A percentile compares a stretch with the other conserved stretches of the same genome.
Conservation (phyloP, 2,888 invertebrate genomes). For the Nesidiocoris tenuis region DNA sequence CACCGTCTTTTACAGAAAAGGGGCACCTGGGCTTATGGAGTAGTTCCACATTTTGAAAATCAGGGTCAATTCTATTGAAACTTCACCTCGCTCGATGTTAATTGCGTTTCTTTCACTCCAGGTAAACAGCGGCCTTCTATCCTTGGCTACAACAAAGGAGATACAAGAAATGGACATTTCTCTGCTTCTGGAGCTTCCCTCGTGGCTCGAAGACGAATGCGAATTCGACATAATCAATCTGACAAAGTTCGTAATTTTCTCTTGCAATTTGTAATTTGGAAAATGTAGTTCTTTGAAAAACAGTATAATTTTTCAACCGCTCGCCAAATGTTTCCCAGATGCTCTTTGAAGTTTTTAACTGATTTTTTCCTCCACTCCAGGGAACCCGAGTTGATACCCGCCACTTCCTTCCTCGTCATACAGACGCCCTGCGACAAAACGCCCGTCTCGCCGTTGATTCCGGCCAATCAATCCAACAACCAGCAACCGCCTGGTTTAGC, state of each 20-base stretch:
- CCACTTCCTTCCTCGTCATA: constrained; percentile 87
- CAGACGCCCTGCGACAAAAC: constrained; percentile 68
- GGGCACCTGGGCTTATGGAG: too few relatives aligned
- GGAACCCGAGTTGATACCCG: constrained; percentile 66
- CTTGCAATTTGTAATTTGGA: too few relatives aligned
- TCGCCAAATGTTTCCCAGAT: too few relatives aligned
- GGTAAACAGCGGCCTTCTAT: constrained; percentile 78
- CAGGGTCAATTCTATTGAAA: too few relatives aligned
- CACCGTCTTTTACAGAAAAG: too few relatives aligned
- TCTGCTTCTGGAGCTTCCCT: constrained; percentile 80
- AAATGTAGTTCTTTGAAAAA: too few relatives aligned
- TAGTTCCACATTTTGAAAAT: too few relatives aligned
- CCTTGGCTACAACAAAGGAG: constrained; percentile 92
- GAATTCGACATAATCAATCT: constrained; percentile 91
- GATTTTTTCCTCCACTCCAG: too few relatives aligned
- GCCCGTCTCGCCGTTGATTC: constrained; percentile 53
- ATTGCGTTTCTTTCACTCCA: too few relatives aligned
- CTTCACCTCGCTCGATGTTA: not conserved
- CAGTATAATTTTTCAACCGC: too few relatives aligned
- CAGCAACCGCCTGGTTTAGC: constrained; percentile 67
- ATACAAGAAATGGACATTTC: constrained; percentile 98
- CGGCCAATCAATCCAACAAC: constrained; percentile 62
- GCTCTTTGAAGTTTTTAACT: too few relatives aligned
- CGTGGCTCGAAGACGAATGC: constrained; percentile 96
- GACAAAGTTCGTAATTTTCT: constrained; percentile 59